Base-by-base conservation (phyloP, 1,140 invertebrate genomes). In the Drosophila bifasciata region DNA sequence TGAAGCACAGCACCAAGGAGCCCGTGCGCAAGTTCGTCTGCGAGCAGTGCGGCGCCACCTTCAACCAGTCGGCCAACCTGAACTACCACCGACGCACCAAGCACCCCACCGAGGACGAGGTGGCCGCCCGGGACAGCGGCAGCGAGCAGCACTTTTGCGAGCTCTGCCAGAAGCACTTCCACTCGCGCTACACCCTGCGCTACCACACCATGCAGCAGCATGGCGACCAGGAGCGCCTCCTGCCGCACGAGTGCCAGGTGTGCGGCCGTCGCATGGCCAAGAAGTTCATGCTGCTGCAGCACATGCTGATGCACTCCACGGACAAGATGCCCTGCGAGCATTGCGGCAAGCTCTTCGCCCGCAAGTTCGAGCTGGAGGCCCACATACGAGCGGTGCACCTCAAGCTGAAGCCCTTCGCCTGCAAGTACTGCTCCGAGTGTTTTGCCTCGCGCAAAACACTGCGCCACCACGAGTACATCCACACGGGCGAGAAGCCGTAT, bases 401-500 rank as follows among this genome's bases (percentile, higher is more conserved):
- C 8, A 91, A 91, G 63, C 45, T 91, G 4, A 91, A 90, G 39
- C 89, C 89, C 16, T 91, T 80, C 15, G 63, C 66, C 36, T 91
- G 89, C 46, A 60, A 57, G 13, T 83, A 91, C 40, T 91, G 89
- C 40, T 21, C 57, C 0, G 89, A 91, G 41, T 68, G 73, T 21
- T 91, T 91, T 57, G 89, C 89, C 1, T 88, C 81, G 1, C 51
- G 85, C 3, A 91, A 90, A 46, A 91, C 89, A 0, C 51, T 93
- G 5, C 61, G 74, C 0, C 89, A 89, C 73, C 95, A 95, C 81
- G 94, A 95, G 75, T 92, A 94, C 17, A 94, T 95, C 25, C 94
- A 97, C 76, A 97, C 96, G 0, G 97, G 95, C 0, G 95, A 96
- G 70, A 95, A 94, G 74, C 95, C 95, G 0, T 96, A 95, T 61